These are phyloP conservation scores for Grapholita molesta DNA, from an alignment of 1,140 invertebrate species.

Conservation along the genomic window DNA sequence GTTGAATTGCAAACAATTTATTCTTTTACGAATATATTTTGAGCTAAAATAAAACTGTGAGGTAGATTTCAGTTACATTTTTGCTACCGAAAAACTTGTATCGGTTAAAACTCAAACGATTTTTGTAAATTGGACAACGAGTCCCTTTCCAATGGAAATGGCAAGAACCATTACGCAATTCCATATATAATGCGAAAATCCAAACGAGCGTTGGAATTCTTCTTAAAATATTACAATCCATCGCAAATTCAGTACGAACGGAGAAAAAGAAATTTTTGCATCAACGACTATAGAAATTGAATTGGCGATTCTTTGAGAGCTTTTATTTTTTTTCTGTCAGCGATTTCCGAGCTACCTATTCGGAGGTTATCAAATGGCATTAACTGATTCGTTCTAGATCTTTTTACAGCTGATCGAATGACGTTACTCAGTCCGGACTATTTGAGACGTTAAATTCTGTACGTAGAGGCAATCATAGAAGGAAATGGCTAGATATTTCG, in stretches of 20 bases:
- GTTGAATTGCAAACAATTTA: background rate
- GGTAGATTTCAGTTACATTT: background rate
- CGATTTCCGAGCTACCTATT: conserved; percentile 19
- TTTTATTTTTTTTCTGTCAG: conserved; percentile 30
- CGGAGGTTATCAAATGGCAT: background rate
- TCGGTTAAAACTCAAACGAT: background rate
- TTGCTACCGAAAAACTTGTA: background rate
- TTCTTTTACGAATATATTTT: background rate
- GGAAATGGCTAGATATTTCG: background rate
- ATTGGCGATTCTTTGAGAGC: conserved; percentile 27
- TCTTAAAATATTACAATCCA: conserved; percentile 16
- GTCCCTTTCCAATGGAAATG: background rate
- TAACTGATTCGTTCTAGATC: background rate
- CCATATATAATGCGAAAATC: background rate
- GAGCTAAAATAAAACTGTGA: background rate
- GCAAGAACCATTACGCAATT: conserved; percentile 4
- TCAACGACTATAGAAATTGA: conserved; percentile 44
- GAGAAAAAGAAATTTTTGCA: conserved; percentile 37
- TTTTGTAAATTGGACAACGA: background rate
- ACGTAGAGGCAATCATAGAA: background rate
- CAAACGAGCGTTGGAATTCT: conserved; percentile 12
- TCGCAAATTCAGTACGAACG: conserved; percentile 16
- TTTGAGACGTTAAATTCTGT: background rate
- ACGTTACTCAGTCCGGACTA: background rate
- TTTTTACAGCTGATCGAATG: background rate